Conservation (phyloP, 2,888 invertebrate genomes). For the Isoperla grammatica region DNA sequence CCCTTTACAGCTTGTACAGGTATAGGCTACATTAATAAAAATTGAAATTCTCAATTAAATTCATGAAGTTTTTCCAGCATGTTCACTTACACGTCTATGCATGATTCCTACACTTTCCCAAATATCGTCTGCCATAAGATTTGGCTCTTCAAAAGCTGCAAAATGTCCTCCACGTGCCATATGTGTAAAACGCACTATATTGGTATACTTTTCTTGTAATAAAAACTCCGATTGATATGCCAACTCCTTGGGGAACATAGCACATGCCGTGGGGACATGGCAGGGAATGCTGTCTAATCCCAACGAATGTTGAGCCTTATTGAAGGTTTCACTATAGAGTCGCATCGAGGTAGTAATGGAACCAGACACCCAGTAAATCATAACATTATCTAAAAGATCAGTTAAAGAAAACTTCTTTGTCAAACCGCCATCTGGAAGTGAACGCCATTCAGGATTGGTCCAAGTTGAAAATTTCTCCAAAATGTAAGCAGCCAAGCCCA, state of each 20-base stretch:
- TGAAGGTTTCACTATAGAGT: constrained; percentile 62
- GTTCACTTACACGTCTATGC: too few species aligned
- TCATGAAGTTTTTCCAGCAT: too few species aligned
- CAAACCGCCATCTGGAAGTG: constrained; percentile 46
- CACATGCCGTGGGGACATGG: constrained; percentile 65
- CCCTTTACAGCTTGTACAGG: too few species aligned
- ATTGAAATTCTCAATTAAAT: too few species aligned
- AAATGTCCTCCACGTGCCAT: constrained; percentile 77
- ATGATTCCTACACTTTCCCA: constrained; percentile 41
- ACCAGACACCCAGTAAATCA: constrained; percentile 74
- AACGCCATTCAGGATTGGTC: constrained; percentile 42
- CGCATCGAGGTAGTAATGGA: constrained; percentile 69
- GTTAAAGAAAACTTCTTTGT: constrained; percentile 45
- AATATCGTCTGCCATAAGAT: constrained; percentile 64
- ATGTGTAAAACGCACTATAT: constrained; percentile 62
- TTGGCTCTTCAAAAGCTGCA: constrained; percentile 73
- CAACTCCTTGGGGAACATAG: constrained; percentile 67
- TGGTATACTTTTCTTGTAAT: constrained; percentile 54
- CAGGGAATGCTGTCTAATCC: constrained; percentile 37
- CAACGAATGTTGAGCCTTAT: constrained; percentile 36
- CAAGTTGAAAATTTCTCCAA: constrained; percentile 82
- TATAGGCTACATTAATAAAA: too few species aligned
- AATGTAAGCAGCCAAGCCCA: constrained; percentile 83
- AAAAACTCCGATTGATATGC: constrained; percentile 50
- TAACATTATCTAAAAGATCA: constrained; percentile 66